Percentiles rank a stretch among this genome's conserved stretches.
Evolutionary conservation across 1,140 invertebrate genomes (phyloP).

Genomic region (Zaprionus tsacasi): DNA sequence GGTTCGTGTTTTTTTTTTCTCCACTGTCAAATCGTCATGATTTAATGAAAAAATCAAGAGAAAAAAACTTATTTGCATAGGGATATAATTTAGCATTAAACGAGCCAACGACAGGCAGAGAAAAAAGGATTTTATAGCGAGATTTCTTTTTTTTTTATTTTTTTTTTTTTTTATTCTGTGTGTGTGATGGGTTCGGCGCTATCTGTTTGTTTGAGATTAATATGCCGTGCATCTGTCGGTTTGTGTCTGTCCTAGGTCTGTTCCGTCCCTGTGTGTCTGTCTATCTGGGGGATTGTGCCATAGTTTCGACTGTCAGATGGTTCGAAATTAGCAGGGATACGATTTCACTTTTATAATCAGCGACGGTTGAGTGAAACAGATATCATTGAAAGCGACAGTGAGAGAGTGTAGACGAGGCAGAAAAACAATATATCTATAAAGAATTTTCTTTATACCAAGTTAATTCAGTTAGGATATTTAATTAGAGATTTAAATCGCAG

Average conservation of each 20-base stretch:
- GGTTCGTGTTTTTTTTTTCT: constrained; percentile 12
- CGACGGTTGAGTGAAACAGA: constrained; percentile 50
- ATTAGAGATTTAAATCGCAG: not conserved
- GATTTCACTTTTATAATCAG: constrained; percentile 72
- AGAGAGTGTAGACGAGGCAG: not conserved
- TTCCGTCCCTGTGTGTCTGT: not conserved
- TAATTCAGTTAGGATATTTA: not conserved
- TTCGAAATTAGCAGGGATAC: constrained; percentile 77
- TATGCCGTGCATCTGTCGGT: constrained; percentile 80
- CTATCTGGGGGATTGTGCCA: constrained; percentile 46
- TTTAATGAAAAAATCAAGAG: constrained; percentile 80
- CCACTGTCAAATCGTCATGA: constrained; percentile 78
- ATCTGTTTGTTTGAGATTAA: constrained; percentile 83
- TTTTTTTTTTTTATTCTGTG: constrained; percentile 11
- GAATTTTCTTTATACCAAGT: not conserved
- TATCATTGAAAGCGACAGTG: constrained; percentile 23
- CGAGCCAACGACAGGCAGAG: constrained; percentile 50
- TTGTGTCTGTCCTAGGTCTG: constrained; percentile 37
- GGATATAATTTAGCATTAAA: constrained; percentile 83
- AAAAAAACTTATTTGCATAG: constrained; percentile 82
- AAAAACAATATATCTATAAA: too few species aligned
- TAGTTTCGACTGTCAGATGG: constrained; percentile 64
- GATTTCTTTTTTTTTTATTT: constrained; percentile 62
- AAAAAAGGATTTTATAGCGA: constrained; percentile 71
- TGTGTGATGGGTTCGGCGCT: constrained; percentile 62